These are phyloP conservation scores for Leptoclinus maculatus DNA, from an alignment of 2,797 vertebrate genomes.

Conservation along the genomic window DNA sequence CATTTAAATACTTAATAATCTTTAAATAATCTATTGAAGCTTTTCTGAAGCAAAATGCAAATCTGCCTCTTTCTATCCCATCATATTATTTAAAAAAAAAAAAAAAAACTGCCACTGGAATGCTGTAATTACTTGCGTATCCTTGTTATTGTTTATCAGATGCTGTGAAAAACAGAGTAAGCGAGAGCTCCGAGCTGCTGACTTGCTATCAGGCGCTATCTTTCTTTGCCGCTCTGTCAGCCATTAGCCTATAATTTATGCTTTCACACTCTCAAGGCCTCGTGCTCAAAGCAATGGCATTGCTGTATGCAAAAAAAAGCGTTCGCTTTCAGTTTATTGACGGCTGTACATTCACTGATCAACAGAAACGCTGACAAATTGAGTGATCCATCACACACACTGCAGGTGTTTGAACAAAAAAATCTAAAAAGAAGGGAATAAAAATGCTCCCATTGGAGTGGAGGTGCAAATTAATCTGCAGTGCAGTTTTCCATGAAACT, in stretches of 20 bases:
- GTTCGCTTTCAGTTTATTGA: conserved; percentile 63
- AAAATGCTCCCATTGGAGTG: conserved; percentile 26
- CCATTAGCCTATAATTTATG: conserved; percentile 75
- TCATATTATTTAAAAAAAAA: conserved; percentile 48
- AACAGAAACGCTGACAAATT: conserved; percentile 60
- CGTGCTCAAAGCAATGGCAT: conserved; percentile 28
- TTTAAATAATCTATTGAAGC: conserved; percentile 51
- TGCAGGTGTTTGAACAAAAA: conserved; percentile 72
- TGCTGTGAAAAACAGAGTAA: conserved; percentile 54
- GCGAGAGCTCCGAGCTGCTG: conserved; percentile 51
- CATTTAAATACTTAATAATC: conserved; percentile 42
- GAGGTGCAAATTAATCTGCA: conserved; percentile 59
- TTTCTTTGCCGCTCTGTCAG: conserved; percentile 53
- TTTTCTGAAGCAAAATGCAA: conserved; percentile 37
- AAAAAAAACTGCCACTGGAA: conserved; percentile 26
- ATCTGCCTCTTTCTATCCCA: conserved; percentile 57
- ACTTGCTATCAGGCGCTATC: conserved; percentile 62
- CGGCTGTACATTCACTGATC: conserved; percentile 66
- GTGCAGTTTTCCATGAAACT: conserved; percentile 27
- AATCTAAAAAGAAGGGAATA: background rate
- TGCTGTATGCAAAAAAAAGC: conserved; percentile 55
- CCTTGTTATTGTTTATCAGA: conserved; percentile 74
- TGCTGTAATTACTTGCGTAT: conserved; percentile 62
- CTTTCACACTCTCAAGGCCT: conserved; percentile 60
- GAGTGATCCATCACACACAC: conserved; percentile 59